phyloP scores from a whole-genome alignment of 2,113 vertebrate genomes.

The Albula glossodonta region DNA sequence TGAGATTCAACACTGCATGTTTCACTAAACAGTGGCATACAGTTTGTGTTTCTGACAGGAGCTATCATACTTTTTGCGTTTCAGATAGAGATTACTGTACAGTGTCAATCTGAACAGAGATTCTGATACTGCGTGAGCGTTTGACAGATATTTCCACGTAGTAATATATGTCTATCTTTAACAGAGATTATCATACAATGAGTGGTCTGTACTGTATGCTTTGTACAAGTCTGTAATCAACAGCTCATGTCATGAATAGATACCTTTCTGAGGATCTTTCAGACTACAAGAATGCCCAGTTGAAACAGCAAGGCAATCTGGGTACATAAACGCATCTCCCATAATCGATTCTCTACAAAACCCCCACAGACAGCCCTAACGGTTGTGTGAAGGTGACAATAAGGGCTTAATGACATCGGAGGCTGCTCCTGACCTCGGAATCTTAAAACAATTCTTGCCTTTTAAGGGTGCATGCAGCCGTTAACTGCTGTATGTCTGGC shows the following conservation, averaged over 20 bases:
- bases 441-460: background rate
- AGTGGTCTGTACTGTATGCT: background rate
- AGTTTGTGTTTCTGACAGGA: no score
- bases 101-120: background rate
- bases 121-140: background rate
- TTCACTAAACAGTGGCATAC: no score
- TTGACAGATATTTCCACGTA: background rate
- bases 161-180: no score
- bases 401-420: background rate
- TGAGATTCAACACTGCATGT: no score
- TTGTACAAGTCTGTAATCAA: background rate
- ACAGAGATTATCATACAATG: no score
- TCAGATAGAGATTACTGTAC: background rate
- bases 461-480: background rate
- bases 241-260: background rate
- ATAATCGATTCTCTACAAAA: background rate
- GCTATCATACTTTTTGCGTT: background rate
- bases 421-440: background rate
- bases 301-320: background rate
- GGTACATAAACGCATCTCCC: background rate
- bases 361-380: background rate
- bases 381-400: background rate
- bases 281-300: background rate
- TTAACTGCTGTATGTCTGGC: background rate
- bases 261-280: background rate